These are phyloP conservation scores for Acrocyrtus sp. DNA, from an alignment of 2,888 invertebrate species.

Conservation along the genomic window DNA sequence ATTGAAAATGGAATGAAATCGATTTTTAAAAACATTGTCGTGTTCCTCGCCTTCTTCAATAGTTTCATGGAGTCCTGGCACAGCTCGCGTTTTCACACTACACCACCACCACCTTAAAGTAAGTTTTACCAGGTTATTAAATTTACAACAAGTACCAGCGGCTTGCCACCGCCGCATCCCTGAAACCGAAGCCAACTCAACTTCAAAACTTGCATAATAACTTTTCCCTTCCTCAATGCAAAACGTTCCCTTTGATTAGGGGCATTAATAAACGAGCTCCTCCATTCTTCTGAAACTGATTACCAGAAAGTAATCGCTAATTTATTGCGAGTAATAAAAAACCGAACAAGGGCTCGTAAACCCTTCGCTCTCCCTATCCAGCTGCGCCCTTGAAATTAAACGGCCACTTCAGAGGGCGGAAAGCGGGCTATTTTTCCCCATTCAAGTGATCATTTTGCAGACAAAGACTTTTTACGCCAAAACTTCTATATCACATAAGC, in stretches of 20 bases:
- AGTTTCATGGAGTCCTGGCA: neutral
- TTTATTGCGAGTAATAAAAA: conserved; percentile 39
- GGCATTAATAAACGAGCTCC: conserved; percentile 16
- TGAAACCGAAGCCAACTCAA: neutral
- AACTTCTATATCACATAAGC: neutral
- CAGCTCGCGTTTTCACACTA: no score
- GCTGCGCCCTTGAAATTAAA: conserved; percentile 45
- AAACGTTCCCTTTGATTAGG: conserved; percentile 20
- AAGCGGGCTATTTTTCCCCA: conserved; percentile 22
- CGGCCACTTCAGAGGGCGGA: conserved; percentile 22
- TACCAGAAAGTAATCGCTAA: conserved; percentile 36
- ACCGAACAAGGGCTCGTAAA: no score
- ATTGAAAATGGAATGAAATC: conserved; percentile 36
- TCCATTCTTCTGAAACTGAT: conserved; percentile 41
- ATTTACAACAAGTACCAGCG: conserved; percentile 13
- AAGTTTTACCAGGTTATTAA: conserved; percentile 27
- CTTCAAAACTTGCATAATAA: no score
- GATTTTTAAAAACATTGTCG: conserved; percentile 42
- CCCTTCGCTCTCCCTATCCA: conserved; percentile 27
- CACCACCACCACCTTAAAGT: neutral
- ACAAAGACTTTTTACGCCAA: neutral
- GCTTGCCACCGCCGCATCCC: neutral
- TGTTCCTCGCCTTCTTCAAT: neutral
- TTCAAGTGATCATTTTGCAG: conserved; percentile 28
- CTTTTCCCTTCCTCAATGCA: neutral